A percentile compares a stretch with the other conserved stretches of the same genome.
phyloP scores from a whole-genome alignment of 2,888 invertebrate genomes.

The Drosophila fulvimacula region DNA sequence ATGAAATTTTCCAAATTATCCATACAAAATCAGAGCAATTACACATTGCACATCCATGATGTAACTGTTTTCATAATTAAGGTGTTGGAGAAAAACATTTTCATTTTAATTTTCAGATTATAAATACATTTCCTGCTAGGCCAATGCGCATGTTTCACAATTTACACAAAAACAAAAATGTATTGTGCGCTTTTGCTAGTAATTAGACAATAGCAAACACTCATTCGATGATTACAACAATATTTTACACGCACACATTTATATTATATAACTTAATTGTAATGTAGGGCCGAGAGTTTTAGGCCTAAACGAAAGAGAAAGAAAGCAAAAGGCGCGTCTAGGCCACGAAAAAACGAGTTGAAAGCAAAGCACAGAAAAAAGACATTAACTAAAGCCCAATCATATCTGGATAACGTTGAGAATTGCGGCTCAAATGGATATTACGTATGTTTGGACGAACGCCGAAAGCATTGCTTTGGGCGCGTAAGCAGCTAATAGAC shows the following conservation, averaged over 20 bases:
- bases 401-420: constrained; percentile 5
- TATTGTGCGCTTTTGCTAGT: constrained; percentile 41
- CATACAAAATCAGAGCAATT: constrained; percentile 5
- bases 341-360: constrained; percentile 1
- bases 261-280: constrained; percentile 55
- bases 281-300: constrained; percentile 22
- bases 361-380: constrained; percentile 18
- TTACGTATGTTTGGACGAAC: constrained; percentile 1
- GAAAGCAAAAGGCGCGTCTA: constrained; percentile 20
- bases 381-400: constrained; percentile 11
- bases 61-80: constrained; percentile 23
- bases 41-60: constrained; percentile 5
- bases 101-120: constrained; percentile 16
- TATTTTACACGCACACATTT: constrained; percentile 17
- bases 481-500: neutral
- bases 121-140: constrained; percentile 48
- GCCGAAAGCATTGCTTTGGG: constrained; percentile 5
- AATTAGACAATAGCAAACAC: constrained; percentile 64
- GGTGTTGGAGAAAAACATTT: constrained; percentile 6
- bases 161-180: constrained; percentile 24
- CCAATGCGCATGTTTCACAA: constrained; percentile 44
- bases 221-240: constrained; percentile 51
- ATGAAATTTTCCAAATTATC: constrained; percentile 6
- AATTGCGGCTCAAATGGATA: neutral
- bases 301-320: constrained; percentile 15